phyloP scores from a whole-genome alignment of 2,888 invertebrate species.

The Ferdinandea cuprea region DNA sequence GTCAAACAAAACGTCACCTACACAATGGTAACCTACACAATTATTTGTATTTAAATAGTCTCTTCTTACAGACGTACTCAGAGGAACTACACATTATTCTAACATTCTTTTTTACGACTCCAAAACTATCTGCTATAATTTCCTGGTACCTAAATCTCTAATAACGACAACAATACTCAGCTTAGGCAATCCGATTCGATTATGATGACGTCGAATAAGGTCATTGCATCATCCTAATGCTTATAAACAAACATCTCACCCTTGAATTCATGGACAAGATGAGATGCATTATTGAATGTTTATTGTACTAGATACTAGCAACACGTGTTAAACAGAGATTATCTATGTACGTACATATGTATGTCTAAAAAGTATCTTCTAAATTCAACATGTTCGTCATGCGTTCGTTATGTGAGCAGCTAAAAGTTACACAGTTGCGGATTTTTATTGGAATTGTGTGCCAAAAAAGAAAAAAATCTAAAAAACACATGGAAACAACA shows the following conservation, averaged over 20 bases:
- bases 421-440: background rate
- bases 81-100: too few relatives aligned
- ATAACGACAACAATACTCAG: too few relatives aligned
- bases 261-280: constrained; percentile 26
- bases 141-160: too few relatives aligned
- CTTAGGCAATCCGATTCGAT: background rate
- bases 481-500: constrained; percentile 31
- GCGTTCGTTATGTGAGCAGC: background rate
- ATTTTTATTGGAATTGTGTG: constrained; percentile 1
- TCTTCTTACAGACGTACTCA: too few relatives aligned
- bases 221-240: constrained; percentile 62
- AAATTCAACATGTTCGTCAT: background rate
- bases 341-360: background rate
- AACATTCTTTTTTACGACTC: too few relatives aligned
- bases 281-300: constrained; percentile 16
- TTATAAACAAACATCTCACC: constrained; percentile 42
- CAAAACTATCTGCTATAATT: too few relatives aligned
- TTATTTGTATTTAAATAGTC: too few relatives aligned
- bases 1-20: too few relatives aligned
- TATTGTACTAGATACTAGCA: background rate
- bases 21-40: too few relatives aligned
- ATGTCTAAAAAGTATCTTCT: background rate
- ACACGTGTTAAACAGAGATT: background rate
- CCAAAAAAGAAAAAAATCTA: background rate
- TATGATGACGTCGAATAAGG: constrained; percentile 33